Conservation (phyloP, 2,113 vertebrate species). For the Ammodytes marinus region DNA sequence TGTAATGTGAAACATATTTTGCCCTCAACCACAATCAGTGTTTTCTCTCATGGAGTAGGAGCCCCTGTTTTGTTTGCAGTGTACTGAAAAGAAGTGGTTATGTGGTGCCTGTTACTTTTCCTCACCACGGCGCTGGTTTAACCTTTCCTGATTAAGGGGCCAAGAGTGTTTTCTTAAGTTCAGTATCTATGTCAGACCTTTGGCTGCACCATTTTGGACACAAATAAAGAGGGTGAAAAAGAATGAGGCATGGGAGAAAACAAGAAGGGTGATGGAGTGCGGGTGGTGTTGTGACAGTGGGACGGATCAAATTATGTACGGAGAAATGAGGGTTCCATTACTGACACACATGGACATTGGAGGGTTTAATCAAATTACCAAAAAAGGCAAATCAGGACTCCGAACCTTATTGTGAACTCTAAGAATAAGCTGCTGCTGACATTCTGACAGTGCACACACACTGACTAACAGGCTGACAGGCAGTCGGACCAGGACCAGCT, state of each 20-base stretch:
- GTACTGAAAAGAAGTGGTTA: constrained; percentile 31
- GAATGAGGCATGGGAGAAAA: constrained; percentile 26
- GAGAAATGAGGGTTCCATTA: constrained; percentile 8
- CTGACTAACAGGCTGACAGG: constrained; percentile 48
- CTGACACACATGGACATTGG: constrained; percentile 5
- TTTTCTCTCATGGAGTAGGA: constrained; percentile 1
- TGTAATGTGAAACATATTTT: constrained; percentile 67
- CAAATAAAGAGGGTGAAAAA: constrained; percentile 28
- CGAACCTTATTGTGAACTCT: constrained; percentile 28
- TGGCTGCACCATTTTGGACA: constrained; percentile 59
- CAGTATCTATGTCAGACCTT: constrained; percentile 60
- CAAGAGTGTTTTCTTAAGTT: constrained; percentile 70
- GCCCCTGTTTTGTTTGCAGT: constrained; percentile 25
- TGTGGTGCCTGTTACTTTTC: constrained; percentile 49
- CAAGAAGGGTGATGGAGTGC: too few relatives aligned
- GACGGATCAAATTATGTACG: background rate
- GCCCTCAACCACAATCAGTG: constrained; percentile 25
- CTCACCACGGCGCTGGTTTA: constrained; percentile 56
- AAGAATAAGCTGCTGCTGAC: constrained; percentile 51
- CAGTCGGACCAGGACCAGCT: constrained; percentile 43
- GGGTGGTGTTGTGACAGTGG: constrained; percentile 10
- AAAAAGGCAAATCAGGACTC: constrained; percentile 31
- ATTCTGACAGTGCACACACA: constrained; percentile 48
- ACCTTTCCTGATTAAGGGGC: constrained; percentile 52
- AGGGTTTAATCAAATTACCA: background rate